Conservation (phyloP, 2,113 vertebrate genomes). For the Electrona antarctica region DNA sequence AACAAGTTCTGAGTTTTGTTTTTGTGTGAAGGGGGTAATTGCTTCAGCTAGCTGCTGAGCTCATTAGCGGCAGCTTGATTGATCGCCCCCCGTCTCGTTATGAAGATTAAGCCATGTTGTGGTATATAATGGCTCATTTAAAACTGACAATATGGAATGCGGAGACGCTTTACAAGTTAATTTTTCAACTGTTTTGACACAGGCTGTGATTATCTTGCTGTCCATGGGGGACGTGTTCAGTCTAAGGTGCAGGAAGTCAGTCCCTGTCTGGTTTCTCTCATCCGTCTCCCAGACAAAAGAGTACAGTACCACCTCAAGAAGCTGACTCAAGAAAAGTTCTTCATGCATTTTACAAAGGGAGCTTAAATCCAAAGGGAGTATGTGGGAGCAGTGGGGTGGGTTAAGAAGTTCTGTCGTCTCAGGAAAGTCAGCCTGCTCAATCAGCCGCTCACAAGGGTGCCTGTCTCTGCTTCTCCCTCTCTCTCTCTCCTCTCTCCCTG, state of each 20-base stretch:
- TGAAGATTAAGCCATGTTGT: constrained; percentile 39
- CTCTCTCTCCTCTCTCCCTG: not conserved
- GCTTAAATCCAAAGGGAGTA: constrained; percentile 12
- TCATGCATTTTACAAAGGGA: constrained; percentile 15
- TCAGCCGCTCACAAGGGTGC: constrained; percentile 29
- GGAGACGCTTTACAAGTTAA: constrained; percentile 14
- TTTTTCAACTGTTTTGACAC: constrained; percentile 20
- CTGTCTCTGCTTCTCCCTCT: constrained; percentile 33
- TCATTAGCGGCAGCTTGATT: constrained; percentile 56
- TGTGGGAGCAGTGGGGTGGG: constrained; percentile 1
- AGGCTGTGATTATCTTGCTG: not conserved
- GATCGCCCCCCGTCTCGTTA: constrained; percentile 22
- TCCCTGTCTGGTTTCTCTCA: constrained; percentile 6
- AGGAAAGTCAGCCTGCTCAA: constrained; percentile 15
- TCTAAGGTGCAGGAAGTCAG: not conserved
- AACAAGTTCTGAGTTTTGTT: constrained; percentile 25
- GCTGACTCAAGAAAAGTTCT: constrained; percentile 26
- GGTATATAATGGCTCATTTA: constrained; percentile 26
- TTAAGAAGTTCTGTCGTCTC: constrained; percentile 42
- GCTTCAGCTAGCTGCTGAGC: constrained; percentile 32
- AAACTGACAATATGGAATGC: constrained; percentile 35
- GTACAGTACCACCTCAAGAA: constrained; percentile 7
- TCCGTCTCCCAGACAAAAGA: constrained; percentile 5
- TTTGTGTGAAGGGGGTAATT: constrained; percentile 23
- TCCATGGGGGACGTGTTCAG: not conserved